Percentiles rank a stretch among this genome's conserved stretches.
Evolutionary conservation across 2,888 invertebrate genomes (phyloP).

Genomic region (Drosophila lutescens): DNA sequence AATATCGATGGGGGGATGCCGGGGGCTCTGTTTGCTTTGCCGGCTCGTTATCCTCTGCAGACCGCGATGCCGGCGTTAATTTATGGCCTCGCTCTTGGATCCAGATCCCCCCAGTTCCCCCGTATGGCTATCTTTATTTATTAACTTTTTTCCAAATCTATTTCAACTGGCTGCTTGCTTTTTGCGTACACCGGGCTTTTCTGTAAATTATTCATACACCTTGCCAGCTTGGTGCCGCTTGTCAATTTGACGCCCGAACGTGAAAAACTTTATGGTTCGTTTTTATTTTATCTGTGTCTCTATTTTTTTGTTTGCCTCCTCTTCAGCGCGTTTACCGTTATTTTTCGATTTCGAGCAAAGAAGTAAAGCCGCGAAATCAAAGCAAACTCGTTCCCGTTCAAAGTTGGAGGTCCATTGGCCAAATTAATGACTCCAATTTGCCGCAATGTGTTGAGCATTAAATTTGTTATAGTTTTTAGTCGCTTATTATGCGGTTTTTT

Average conservation of each 20-base stretch:
- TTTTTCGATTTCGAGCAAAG: slow-evolving; percentile 32
- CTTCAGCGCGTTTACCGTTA: slow-evolving; percentile 44
- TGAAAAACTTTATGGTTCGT: slow-evolving; percentile 49
- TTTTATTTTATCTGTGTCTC: slow-evolving; percentile 21
- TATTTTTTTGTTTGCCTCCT: slow-evolving; percentile 2
- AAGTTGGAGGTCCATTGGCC: slow-evolving; percentile 41
- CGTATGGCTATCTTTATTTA: slow-evolving; percentile 30
- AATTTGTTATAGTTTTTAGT: slow-evolving; percentile 50
- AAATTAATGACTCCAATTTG: slow-evolving; percentile 61
- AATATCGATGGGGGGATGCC: slow-evolving; percentile 47
- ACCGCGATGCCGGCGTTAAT: slow-evolving; percentile 52
- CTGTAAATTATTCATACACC: slow-evolving; percentile 45
- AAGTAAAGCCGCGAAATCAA: slow-evolving; percentile 18
- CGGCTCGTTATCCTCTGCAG: slow-evolving; percentile 38
- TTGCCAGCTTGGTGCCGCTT: slow-evolving; percentile 43
- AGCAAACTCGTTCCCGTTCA: slow-evolving; percentile 52
- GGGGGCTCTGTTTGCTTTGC: slow-evolving; percentile 43
- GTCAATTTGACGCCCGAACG: slow-evolving; percentile 55
- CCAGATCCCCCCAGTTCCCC: slow-evolving; percentile 16
- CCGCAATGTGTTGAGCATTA: slow-evolving; percentile 52
- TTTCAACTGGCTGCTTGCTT: slow-evolving; percentile 23
- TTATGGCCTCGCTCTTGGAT: slow-evolving; percentile 58
- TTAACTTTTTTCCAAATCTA: slow-evolving; percentile 21
- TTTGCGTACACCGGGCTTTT: slow-evolving; percentile 29
- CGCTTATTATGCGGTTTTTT: slow-evolving; percentile 10